Percentiles rank a stretch among this genome's conserved stretches.
These are phyloP conservation scores for Oryctes rhinoceros DNA, from an alignment of 1,140 invertebrate species.

Conservation along the genomic window DNA sequence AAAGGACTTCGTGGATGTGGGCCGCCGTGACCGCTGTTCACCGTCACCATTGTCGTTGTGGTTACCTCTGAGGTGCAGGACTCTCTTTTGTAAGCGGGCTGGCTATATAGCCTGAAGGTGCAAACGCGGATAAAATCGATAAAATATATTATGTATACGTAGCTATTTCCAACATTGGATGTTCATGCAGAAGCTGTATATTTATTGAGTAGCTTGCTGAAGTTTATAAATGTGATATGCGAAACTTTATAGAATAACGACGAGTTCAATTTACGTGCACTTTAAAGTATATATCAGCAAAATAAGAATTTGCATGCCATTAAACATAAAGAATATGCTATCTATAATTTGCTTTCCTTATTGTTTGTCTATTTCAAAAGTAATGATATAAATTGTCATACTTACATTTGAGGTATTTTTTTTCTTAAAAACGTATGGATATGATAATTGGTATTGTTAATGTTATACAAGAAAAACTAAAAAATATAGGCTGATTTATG, in stretches of 20 bases:
- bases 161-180: not conserved
- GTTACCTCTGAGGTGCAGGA: conserved; percentile 76
- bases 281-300: not conserved
- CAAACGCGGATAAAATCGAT: conserved; percentile 27
- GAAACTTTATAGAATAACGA: not conserved
- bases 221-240: not conserved
- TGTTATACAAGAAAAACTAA: no score
- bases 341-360: no score
- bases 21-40: conserved; percentile 54
- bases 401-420: no score
- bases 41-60: conserved; percentile 69
- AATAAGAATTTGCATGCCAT: no score
- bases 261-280: not conserved
- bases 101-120: conserved; percentile 68
- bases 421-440: no score
- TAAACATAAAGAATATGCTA: no score
- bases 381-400: no score
- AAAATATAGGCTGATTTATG: no score
- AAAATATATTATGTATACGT: not conserved
- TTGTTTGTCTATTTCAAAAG: no score
- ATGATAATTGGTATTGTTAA: no score
- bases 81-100: conserved; percentile 71
- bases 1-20: conserved; percentile 51
- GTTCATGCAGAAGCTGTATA: not conserved
- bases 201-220: not conserved